Base-by-base conservation (phyloP, 1,140 invertebrate species). In the Drosophila quadrilineata region DNA sequence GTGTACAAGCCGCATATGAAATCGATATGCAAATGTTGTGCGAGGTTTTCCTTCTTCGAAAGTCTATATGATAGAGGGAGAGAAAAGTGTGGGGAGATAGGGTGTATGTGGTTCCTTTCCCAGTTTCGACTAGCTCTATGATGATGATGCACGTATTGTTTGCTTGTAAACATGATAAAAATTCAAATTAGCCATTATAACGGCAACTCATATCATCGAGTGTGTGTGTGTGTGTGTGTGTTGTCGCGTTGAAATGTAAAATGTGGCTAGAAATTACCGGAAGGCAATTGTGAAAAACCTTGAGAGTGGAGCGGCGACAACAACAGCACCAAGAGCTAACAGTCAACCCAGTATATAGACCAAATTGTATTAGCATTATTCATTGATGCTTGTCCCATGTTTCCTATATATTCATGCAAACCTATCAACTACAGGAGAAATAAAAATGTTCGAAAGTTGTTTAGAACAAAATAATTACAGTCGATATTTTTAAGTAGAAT, bases 101-200 rank as follows among this genome's bases (percentile, higher is more conserved):
- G 29, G 29, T 1, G 9, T 6, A 17, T 5, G 10, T 5, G 12
- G 24, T 24, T 54, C 5, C 19, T 21, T 31, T n/a, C n/a, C n/a
- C 36, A 35, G 40, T 64, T 46, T 36, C 22, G 64, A 60, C 48
- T 49, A 48, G 19, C 56, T 35, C 26, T 33, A 29, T 21, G 66
- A 85, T 85, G 79, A 85, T 86, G 80, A 80, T 85, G 79, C 79
- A 85, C 79, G 80, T 85, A 85, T 84, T 86, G 79, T 85, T 85
- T 86, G 79, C 79, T 85, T 86, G 79, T 86, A 85, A 85, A 85
- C 79, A 85, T 85, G 79, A 85, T 85, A 85, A 85, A 85, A 85
- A 85, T 85, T 85, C 75, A 85, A 85, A 85, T 85, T 85, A 85
- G 79, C 79, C 74, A 79, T 85, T 85, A 84, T 85, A 60, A 60